A percentile compares a stretch with the other conserved stretches of the same genome.
phyloP scores from a whole-genome alignment of 2,888 invertebrate species.

The Lucinisca nassula region DNA sequence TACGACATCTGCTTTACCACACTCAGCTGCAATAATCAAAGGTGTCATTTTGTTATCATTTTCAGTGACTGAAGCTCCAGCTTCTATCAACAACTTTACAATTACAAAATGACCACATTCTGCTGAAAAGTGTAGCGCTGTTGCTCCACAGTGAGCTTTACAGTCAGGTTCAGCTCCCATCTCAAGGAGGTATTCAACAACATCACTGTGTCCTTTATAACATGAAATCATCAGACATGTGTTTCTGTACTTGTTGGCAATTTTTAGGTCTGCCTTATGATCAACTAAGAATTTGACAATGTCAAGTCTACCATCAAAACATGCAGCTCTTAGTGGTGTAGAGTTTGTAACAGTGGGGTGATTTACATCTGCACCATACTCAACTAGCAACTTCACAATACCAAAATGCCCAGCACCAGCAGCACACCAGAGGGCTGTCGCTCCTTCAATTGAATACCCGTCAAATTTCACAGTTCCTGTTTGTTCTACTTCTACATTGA shows the following conservation, averaged over 20 bases:
- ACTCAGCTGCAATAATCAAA: conserved; percentile 95
- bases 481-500: conserved; percentile 93
- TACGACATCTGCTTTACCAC: conserved; percentile 94
- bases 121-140: conserved; percentile 96
- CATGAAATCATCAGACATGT: conserved; percentile 96
- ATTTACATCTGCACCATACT: conserved; percentile 95
- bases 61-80: conserved; percentile 92
- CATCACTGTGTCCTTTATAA: conserved; percentile 94
- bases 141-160: conserved; percentile 95
- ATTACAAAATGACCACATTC: conserved; percentile 95
- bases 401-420: conserved; percentile 91
- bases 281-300: conserved; percentile 96
- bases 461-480: conserved; percentile 95
- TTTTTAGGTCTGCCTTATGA: conserved; percentile 95
- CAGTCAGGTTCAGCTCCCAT: conserved; percentile 92
- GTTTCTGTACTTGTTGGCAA: conserved; percentile 96
- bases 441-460: conserved; percentile 95
- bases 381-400: conserved; percentile 93
- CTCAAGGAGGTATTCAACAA: conserved; percentile 92
- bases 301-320: conserved; percentile 98
- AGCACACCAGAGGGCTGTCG: conserved; percentile 97
- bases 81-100: conserved; percentile 92
- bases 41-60: conserved; percentile 96
- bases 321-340: conserved; percentile 97
- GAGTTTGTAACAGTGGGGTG: conserved; percentile 98